Base-by-base conservation (phyloP, 2,888 invertebrate genomes). In the Drosophila emarginata region DNA sequence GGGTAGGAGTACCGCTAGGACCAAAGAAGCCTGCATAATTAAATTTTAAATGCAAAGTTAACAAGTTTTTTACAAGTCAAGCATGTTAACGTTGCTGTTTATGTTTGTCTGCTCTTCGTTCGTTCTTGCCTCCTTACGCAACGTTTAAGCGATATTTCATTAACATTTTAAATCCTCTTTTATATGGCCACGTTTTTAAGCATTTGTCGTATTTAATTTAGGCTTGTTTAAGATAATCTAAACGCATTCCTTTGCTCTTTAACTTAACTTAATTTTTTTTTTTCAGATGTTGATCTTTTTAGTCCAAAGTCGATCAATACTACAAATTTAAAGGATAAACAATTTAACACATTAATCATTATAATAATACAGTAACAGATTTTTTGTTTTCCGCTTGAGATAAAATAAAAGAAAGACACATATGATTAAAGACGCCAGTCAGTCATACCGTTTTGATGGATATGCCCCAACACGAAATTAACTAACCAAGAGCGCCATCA, bases 31-130 rank as follows among this genome's bases (percentile, higher is more conserved):
- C 74, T 72, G 68, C 73, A 72, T 85, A 88, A 85, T 87, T 84
- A 68, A 79, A 87, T 85, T 85, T 81, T 67, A 72, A 76, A 81
- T 88, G 86, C 85, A 70, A 75, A 79, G 73, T 81, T 69, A 76
- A 74, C 75, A 87, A 79, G 75, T 77, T 54, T 76, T 64, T 77
- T 68, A 60, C 77, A 76, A 75, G 72, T 67, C 71, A 65, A 78
- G 73, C 78, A 61, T 71, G 39, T 72, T 72, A 61, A 61, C 68
- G 72, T 58, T 69, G 52, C 75, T 64, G 66, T 64, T 70, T 58
- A 51, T 81, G 54, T 63, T 58, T 18, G 52, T 56, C 56, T 50
- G 37, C 53, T 4, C 21, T 9, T 26, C 12, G 15, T 28, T 37
- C 28, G 12, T 14, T 32, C 40, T 40, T 50, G 21, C 12, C 36